These are phyloP conservation scores for Strigamia maritima DNA, from an alignment of 2,888 invertebrate species.

Conservation along the genomic window DNA sequence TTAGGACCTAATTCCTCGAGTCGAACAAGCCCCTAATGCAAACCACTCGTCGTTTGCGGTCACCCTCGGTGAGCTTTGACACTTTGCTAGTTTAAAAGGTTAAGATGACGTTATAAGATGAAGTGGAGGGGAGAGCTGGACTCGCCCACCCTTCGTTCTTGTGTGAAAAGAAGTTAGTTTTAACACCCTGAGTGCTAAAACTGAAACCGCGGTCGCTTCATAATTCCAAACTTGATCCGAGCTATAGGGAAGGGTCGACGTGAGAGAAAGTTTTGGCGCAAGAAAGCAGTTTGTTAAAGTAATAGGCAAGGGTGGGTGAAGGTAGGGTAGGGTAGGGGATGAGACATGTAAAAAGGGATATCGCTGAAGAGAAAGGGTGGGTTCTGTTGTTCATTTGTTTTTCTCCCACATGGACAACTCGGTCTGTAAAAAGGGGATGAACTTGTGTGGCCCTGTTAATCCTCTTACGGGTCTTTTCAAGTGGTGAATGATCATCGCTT, in stretches of 20 bases:
- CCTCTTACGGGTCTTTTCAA: slow-evolving; percentile 20
- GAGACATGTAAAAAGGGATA: neutral
- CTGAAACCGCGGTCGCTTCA: neutral
- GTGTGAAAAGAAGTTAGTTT: slow-evolving; percentile 7
- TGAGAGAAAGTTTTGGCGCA: neutral
- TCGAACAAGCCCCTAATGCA: slow-evolving; percentile 6
- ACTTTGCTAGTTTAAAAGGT: slow-evolving; percentile 11
- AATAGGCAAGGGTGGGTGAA: neutral
- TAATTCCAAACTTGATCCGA: slow-evolving; percentile 15
- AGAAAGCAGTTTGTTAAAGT: slow-evolving; percentile 8
- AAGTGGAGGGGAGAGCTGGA: neutral
- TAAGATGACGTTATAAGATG: slow-evolving; percentile 16
- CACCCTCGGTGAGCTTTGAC: slow-evolving; percentile 16
- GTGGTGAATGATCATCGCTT: slow-evolving; percentile 23
- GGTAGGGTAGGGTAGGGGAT: neutral
- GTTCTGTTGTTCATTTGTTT: slow-evolving; percentile 13
- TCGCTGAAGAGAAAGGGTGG: neutral
- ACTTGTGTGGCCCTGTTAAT: slow-evolving; percentile 23
- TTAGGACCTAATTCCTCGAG: neutral
- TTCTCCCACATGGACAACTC: slow-evolving; percentile 3
- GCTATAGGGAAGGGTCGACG: neutral
- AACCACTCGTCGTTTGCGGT: slow-evolving; percentile 23
- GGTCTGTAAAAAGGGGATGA: neutral
- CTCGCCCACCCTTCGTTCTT: neutral
- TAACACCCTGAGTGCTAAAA: slow-evolving; percentile 4